Evolutionary conservation across 53 echinoderm and acorn worm genomes (phyloP).

Genomic region (Pentamera pediparva): DNA sequence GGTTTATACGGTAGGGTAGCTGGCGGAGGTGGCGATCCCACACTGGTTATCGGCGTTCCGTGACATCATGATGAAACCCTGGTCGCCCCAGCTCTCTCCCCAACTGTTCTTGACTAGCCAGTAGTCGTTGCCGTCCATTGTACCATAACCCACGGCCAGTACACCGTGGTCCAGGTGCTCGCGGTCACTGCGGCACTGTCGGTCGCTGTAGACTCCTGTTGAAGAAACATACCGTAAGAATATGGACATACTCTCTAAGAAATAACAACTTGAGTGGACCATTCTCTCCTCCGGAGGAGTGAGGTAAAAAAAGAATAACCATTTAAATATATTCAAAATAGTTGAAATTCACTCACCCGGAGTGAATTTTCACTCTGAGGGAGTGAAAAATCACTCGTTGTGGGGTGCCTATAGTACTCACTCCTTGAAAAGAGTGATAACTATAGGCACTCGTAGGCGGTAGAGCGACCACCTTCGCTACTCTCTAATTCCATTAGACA

Average conservation of each 20-base stretch:
- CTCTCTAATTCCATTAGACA: too few species aligned
- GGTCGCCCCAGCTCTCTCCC: slow-evolving; percentile 55
- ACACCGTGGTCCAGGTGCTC: slow-evolving; percentile 53
- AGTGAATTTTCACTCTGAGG: too few species aligned
- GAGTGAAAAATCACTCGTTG: too few species aligned
- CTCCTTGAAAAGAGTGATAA: too few species aligned
- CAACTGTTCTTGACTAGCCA: slow-evolving; percentile 89
- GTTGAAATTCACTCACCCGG: background rate
- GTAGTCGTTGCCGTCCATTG: slow-evolving; percentile 36
- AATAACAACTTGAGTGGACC: background rate
- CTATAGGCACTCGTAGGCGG: too few species aligned
- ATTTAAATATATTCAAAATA: background rate
- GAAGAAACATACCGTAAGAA: background rate
- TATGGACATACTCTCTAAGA: background rate
- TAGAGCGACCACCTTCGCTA: too few species aligned
- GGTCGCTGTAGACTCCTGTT: slow-evolving; percentile 56
- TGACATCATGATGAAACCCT: slow-evolving; percentile 85
- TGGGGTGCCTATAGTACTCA: too few species aligned
- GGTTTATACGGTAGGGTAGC: slow-evolving; percentile 69
- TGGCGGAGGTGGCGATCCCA: slow-evolving; percentile 64
- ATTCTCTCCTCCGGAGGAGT: background rate
- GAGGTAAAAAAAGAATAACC: background rate
- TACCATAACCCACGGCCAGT: slow-evolving; percentile 66
- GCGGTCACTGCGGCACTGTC: slow-evolving; percentile 37
- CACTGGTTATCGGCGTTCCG: slow-evolving; percentile 78